Conservation (phyloP, 2,888 invertebrate species). For the Phymatocera aterrima region DNA sequence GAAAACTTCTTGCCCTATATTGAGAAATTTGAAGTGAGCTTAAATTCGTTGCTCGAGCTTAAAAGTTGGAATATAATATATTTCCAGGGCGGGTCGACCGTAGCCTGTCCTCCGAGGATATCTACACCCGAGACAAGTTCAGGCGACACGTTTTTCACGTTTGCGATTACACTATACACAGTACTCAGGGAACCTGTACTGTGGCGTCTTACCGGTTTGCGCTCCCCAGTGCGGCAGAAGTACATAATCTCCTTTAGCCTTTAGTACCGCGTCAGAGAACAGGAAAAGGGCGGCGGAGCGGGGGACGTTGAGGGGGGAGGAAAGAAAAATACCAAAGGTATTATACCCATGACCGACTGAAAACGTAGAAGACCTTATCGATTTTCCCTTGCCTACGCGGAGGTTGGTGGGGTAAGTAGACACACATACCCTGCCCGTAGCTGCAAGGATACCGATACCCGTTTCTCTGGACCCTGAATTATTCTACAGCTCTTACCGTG, state of each 20-base stretch:
- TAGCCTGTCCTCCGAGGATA: background rate
- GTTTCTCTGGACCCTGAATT: slow-evolving; percentile 14
- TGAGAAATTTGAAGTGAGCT: slow-evolving; percentile 29
- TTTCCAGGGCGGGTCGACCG: background rate
- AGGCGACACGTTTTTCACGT: slow-evolving; percentile 21
- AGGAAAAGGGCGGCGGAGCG: background rate
- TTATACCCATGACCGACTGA: slow-evolving; percentile 15
- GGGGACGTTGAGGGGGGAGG: background rate
- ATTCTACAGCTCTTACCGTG: slow-evolving; percentile 24
- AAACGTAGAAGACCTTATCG: slow-evolving; percentile 40
- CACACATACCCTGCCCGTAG: no score
- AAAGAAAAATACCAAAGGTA: background rate
- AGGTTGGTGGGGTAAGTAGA: no score
- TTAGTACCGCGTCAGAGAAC: slow-evolving; percentile 8
- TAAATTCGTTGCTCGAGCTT: background rate
- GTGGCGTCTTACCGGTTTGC: background rate
- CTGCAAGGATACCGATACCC: background rate
- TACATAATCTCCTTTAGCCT: slow-evolving; percentile 27
- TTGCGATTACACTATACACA: background rate
- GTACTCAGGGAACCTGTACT: background rate
- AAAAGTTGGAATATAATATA: slow-evolving; percentile 33
- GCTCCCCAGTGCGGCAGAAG: background rate
- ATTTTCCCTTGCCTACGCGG: no score
- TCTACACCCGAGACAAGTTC: slow-evolving; percentile 9
- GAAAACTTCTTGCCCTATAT: slow-evolving; percentile 42